Base-by-base conservation (phyloP, 2,113 vertebrate species). In the Verasper variegatus region DNA sequence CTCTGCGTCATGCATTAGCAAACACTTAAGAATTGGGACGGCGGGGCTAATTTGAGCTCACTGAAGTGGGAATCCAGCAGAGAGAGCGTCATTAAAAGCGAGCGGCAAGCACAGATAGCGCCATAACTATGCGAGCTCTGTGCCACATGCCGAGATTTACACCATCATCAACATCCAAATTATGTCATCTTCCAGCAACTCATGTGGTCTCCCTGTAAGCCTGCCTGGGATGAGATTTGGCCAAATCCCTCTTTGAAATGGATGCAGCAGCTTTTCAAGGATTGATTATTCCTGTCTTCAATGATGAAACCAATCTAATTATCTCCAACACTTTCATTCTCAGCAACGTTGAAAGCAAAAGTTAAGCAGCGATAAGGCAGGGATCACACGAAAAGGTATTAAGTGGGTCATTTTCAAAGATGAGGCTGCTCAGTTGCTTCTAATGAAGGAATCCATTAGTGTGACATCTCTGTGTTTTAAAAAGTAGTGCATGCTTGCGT, bases 361-460 rank as follows among this genome's bases (percentile, higher is more conserved):
- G 86, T 70, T 85, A 37, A 10, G 70, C 70, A 13, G 58, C 21
- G 70, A 79, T 82, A 82, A 79, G 63, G 78, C 62, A 52, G 64
- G 45, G 56, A 68, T 76, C 51, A 60, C 20, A 62, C 12, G 40
- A 71, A 78, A 40, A 60, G 81, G 59, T 74, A 71, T 59, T 85
- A 72, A 89, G 85, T 78, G 80, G 78, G 54, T 90, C 72, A 63
- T 83, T 80, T 77, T 86, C 71, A 70, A 79, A 74, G 76, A 80
- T 89, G 45, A 68, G 66, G 56, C 54, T 64, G 76, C 80, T 72
- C 68, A 87, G 89, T 87, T 85, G 76, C 64, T 76, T 68, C 80
- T 88, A 85, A 89, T 84, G 75, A 80, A 76, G 71, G 63, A 80
- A 89, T 88, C 71, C 58, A 80, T 90, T 86, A 81, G 59, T 42